These are phyloP conservation scores for Neotoxoptera formosana DNA, from an alignment of 1,140 invertebrate species.

Conservation along the genomic window DNA sequence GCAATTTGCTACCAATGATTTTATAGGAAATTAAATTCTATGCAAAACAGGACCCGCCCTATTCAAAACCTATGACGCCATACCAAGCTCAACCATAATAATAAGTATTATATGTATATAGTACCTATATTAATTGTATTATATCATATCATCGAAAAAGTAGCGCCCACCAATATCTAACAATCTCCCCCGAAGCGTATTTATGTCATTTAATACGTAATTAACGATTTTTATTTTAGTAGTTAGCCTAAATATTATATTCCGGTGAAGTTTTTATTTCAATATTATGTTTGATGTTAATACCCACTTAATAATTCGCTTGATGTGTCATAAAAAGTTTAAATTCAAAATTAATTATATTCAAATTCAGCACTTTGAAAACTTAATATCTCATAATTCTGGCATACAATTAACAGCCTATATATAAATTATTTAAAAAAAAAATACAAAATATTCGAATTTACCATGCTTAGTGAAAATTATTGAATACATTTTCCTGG, in stretches of 20 bases:
- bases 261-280: not conserved
- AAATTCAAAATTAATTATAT: not conserved
- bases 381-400: not conserved
- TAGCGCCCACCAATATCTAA: not conserved
- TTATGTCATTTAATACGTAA: not conserved
- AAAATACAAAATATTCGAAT: not conserved
- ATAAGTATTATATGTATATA: not conserved
- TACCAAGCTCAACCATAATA: not conserved
- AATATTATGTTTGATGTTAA: not conserved
- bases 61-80: not conserved
- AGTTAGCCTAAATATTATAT: too few relatives aligned
- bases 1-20: not conserved
- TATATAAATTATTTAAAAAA: too few relatives aligned
- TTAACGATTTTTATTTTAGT: not conserved
- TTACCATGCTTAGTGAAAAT: not conserved
- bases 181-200: not conserved
- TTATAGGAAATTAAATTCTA: not conserved
- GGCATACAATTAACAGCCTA: not conserved
- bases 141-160: not conserved
- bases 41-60: not conserved
- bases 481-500: not conserved
- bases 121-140: not conserved
- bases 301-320: not conserved
- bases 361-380: not conserved
- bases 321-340: not conserved